phyloP scores from a whole-genome alignment of 2,113 vertebrate genomes.

The Channa argus region DNA sequence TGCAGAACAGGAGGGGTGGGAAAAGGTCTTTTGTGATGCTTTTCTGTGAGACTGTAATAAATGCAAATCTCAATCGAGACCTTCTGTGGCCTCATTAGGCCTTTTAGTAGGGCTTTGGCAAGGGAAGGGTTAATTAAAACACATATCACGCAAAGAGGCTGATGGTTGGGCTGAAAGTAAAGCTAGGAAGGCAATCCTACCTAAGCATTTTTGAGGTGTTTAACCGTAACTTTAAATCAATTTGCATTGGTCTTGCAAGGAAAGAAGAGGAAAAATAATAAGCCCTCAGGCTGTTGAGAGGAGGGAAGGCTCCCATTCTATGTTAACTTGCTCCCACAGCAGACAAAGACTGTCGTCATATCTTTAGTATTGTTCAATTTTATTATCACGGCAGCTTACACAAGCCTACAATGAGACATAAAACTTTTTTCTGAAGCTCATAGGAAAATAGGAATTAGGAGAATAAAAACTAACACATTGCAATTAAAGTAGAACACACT shows the following conservation, averaged over 20 bases:
- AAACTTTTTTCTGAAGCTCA: slow-evolving; percentile 15
- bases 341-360: slow-evolving; percentile 61
- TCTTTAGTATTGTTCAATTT: slow-evolving; percentile 55
- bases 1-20: slow-evolving; percentile 39
- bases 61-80: slow-evolving; percentile 81
- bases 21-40: slow-evolving; percentile 46
- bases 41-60: slow-evolving; percentile 68
- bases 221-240: slow-evolving; percentile 74
- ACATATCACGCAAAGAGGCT: slow-evolving; percentile 61
- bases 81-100: slow-evolving; percentile 71
- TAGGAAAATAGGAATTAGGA: slow-evolving; percentile 8
- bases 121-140: slow-evolving; percentile 76
- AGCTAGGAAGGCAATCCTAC: slow-evolving; percentile 72
- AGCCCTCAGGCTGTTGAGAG: slow-evolving; percentile 41
- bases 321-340: slow-evolving; percentile 53
- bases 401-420: slow-evolving; percentile 19
- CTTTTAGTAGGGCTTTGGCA: slow-evolving; percentile 59
- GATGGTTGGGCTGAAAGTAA: slow-evolving; percentile 61
- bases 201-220: slow-evolving; percentile 75
- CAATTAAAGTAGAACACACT: slow-evolving; percentile 24
- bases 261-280: slow-evolving; percentile 52
- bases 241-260: slow-evolving; percentile 54
- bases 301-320: slow-evolving; percentile 59
- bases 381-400: slow-evolving; percentile 52
- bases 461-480: slow-evolving; percentile 26